Percentiles rank a stretch among this genome's conserved stretches.
These are phyloP conservation scores for Danio kyathit DNA, from an alignment of 2,797 vertebrate species.

Conservation along the genomic window DNA sequence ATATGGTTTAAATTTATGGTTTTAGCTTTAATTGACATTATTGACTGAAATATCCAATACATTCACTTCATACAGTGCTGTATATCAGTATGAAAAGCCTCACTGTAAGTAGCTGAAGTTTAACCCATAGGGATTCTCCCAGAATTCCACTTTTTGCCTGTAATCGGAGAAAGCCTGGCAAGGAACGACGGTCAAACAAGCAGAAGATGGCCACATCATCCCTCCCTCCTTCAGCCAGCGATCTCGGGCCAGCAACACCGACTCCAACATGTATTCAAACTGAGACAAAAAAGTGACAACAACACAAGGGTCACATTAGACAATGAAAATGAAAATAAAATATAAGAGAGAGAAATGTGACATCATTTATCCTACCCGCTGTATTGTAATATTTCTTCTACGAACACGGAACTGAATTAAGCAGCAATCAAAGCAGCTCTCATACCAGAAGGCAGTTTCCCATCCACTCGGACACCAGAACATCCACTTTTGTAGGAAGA, in stretches of 20 bases:
- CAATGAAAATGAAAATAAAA: neutral
- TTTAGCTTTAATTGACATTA: neutral
- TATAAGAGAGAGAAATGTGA: neutral
- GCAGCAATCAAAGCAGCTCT: slow-evolving; percentile 5
- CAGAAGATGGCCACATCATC: slow-evolving; percentile 83
- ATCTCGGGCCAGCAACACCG: slow-evolving; percentile 78
- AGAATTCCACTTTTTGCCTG: slow-evolving; percentile 81
- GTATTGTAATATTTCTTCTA: neutral
- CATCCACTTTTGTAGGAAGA: slow-evolving; percentile 81
- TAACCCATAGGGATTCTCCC: slow-evolving; percentile 82
- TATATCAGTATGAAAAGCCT: slow-evolving; percentile 36
- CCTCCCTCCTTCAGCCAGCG: slow-evolving; percentile 81
- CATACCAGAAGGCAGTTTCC: slow-evolving; percentile 86
- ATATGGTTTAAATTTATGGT: too few species aligned
- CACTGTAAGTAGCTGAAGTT: slow-evolving; percentile 85
- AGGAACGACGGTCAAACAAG: slow-evolving; percentile 78
- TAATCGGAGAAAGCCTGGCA: slow-evolving; percentile 82
- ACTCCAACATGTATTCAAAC: slow-evolving; percentile 90
- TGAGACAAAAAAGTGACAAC: slow-evolving; percentile 44
- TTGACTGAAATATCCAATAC: neutral
- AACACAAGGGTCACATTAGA: neutral
- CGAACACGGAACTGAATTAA: slow-evolving; percentile 14
- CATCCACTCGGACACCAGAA: slow-evolving; percentile 85
- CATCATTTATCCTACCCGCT: neutral
- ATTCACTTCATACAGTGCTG: neutral